Base-by-base conservation (phyloP, 2,888 invertebrate genomes). In the Agrenia bidenticulata region DNA sequence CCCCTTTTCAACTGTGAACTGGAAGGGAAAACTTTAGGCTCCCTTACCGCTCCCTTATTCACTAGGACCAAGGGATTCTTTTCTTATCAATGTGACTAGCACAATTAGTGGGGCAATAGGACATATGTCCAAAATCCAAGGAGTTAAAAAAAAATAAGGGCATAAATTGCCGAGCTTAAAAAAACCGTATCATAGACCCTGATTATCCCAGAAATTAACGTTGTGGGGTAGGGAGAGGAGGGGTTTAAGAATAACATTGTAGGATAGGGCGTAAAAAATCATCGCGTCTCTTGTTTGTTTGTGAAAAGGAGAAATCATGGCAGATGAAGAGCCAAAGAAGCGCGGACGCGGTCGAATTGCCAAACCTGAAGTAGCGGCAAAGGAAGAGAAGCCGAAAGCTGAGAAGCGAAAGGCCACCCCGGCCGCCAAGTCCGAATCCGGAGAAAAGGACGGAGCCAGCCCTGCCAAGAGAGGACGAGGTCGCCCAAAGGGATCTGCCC, bases 391-490 rank as follows among this genome's bases (percentile, higher is more conserved):
- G 56, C 67, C 69, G 13, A 77, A 77, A 56, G 77, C 76, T 1
- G 77, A 78, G 60, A 78, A 77, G 64, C 72, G 78, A n/a, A 73
- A 75, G n/a, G 72, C 76, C 4, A 64, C 74, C 4, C 73, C 76
- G 2, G 64, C 74, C 7, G 73, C 76, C 2, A 61, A 57, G 21
- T 9, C 55, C 24, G 60, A 71, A 11, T 77, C 75, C 26, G 77
- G 77, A 23, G 71, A 73, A 24, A 32, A 32, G 32, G 79, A 77
- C 59, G 78, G 76, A 21, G 77, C 78, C 27, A 76, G 78, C 4
- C 82, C 84, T 45, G 82, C 81, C 23, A 85, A 85, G 76, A 78
- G 84, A 59, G 84, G 84, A 11, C 81, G 84, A 45, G 84, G 84
- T 50, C 79, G 84, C 67, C 84, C 84, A 32, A 84, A 84, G 77